Evolutionary conservation across 2,113 vertebrate species (phyloP).

Genomic region (Cinclus mexicanus): DNA sequence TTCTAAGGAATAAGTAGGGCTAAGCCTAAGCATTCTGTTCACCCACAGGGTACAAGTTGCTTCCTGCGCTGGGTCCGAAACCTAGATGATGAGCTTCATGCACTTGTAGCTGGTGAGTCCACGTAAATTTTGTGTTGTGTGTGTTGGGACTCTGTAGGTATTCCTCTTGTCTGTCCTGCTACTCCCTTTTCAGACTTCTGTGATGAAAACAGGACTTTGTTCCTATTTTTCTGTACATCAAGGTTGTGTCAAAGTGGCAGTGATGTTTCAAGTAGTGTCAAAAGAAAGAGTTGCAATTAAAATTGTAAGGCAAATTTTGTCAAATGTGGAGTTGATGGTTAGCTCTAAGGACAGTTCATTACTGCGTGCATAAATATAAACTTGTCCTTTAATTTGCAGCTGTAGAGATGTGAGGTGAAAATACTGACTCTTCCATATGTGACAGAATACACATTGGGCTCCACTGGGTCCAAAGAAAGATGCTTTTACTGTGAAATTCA

Average conservation of each 20-base stretch:
- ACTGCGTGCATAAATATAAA: neutral
- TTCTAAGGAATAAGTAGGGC: neutral
- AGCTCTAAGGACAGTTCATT: neutral
- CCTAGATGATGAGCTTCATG: constrained; percentile 95
- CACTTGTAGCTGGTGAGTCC: constrained; percentile 89
- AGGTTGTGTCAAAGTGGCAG: neutral
- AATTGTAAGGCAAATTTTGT: neutral
- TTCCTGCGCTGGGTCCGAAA: constrained; percentile 95
- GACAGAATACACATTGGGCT: neutral
- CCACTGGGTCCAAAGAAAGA: neutral
- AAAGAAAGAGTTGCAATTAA: neutral
- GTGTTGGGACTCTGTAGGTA: neutral
- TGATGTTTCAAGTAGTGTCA: neutral
- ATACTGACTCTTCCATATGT: fast-evolving
- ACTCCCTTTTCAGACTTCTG: neutral
- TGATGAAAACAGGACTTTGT: neutral
- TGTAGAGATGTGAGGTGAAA: neutral
- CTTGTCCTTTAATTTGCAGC: neutral
- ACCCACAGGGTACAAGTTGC: constrained; percentile 90
- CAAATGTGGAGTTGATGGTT: neutral
- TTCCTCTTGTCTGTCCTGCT: neutral
- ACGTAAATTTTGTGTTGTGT: neutral
- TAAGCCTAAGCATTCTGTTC: constrained; percentile 9
- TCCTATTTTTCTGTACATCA: neutral
- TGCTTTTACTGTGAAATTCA: neutral